Conservation (phyloP, 1,140 invertebrate genomes). For the Listronotus bonariensis region DNA sequence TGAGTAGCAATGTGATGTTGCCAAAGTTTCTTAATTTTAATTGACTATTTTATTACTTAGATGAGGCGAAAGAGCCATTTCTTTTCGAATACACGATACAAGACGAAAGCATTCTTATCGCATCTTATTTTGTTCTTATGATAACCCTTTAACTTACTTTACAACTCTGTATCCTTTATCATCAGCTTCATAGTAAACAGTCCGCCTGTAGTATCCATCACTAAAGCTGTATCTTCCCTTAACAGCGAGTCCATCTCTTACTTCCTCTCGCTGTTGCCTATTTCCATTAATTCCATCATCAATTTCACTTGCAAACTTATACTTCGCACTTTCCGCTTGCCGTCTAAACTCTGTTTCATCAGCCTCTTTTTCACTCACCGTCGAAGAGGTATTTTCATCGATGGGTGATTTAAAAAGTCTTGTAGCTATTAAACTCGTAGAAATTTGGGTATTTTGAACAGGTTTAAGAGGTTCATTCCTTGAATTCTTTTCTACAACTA, state of each 20-base stretch:
- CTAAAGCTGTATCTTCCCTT: slow-evolving; percentile 61
- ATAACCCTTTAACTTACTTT: slow-evolving; percentile 59
- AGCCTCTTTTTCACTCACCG: neutral
- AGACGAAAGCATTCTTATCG: no score
- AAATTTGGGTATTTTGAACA: no score
- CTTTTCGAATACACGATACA: no score
- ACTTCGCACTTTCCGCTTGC: slow-evolving; percentile 50
- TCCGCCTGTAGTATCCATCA: slow-evolving; percentile 60
- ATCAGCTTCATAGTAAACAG: slow-evolving; percentile 62
- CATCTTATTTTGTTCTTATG: no score
- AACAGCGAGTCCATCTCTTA: slow-evolving; percentile 57
- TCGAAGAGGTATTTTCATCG: neutral
- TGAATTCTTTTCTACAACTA: no score
- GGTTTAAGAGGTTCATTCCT: no score
- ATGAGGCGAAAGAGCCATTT: no score
- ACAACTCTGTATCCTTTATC: slow-evolving; percentile 63
- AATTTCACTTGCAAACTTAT: slow-evolving; percentile 58
- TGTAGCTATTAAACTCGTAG: no score
- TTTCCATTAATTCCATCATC: slow-evolving; percentile 61
- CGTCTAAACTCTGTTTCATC: slow-evolving; percentile 25
- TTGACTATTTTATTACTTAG: no score
- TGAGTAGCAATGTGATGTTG: no score
- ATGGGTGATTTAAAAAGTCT: neutral
- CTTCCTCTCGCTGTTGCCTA: slow-evolving; percentile 56
- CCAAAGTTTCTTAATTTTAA: no score